These are phyloP conservation scores for Eremophila alpestris DNA, from an alignment of 2,797 vertebrate species.

Conservation along the genomic window DNA sequence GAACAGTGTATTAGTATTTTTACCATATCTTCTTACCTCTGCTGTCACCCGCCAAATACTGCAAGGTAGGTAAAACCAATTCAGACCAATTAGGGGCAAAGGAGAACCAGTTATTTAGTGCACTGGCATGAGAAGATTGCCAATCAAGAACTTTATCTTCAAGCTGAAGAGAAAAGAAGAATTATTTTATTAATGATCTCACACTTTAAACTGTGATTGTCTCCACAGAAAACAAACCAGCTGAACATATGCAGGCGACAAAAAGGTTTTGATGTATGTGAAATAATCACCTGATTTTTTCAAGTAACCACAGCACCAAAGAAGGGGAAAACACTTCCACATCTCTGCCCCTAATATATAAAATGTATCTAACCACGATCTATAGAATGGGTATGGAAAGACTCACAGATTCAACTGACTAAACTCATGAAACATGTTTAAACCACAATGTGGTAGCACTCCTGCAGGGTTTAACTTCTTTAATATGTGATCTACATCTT, in stretches of 20 bases:
- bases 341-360: background rate
- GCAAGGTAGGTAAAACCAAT: conserved; percentile 88
- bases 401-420: background rate
- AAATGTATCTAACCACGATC: background rate
- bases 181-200: background rate
- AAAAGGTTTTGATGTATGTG: background rate
- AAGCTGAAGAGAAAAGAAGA: conserved; percentile 74
- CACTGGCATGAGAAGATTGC: conserved; percentile 92
- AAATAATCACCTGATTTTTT: background rate
- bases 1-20: background rate
- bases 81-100: conserved; percentile 93
- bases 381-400: background rate
- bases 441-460: background rate
- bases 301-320: background rate
- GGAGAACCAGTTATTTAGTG: conserved; percentile 93
- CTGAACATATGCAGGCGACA: background rate
- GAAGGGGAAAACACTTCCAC: background rate
- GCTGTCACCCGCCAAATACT: conserved; percentile 92
- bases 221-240: background rate
- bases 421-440: background rate
- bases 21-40: conserved; percentile 78
- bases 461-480: background rate
- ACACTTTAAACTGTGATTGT: background rate
- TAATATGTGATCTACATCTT: background rate
- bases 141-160: conserved; percentile 94